phyloP scores from a whole-genome alignment of 2,888 invertebrate genomes.

The Idaea aversata region DNA sequence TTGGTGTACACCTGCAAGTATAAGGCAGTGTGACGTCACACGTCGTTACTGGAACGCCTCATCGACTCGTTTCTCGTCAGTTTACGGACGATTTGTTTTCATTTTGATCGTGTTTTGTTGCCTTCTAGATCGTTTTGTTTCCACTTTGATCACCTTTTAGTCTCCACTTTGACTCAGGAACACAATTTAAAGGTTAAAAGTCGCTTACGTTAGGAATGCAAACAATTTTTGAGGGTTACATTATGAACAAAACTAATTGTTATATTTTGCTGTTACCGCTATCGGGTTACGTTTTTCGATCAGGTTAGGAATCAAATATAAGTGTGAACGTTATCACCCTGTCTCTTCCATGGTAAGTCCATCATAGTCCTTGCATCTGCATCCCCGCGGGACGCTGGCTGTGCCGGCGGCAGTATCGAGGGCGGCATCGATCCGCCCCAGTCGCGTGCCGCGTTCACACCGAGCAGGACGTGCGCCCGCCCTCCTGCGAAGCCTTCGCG shows the following conservation, averaged over 20 bases:
- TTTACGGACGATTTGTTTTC: too few relatives aligned
- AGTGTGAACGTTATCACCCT: conserved; percentile 11
- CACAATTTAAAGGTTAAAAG: not conserved
- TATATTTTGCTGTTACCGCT: too few relatives aligned
- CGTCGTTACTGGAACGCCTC: too few relatives aligned
- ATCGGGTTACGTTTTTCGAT: not conserved
- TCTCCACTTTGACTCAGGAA: not conserved
- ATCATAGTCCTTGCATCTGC: conserved; percentile 62
- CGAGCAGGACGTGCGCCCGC: conserved; percentile 53
- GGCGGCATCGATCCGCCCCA: conserved; percentile 72
- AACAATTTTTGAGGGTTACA: too few relatives aligned
- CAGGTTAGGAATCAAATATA: conserved; percentile 15
- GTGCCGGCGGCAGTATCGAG: conserved; percentile 41
- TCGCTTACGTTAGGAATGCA: not conserved
- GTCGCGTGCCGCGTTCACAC: conserved; percentile 61
- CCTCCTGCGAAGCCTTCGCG: conserved; percentile 54
- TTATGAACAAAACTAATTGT: not conserved
- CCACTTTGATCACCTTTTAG: not conserved
- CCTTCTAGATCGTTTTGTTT: too few relatives aligned
- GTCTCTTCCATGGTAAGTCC: conserved; percentile 33
- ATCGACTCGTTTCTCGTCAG: too few relatives aligned
- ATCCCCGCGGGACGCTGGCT: conserved; percentile 71
- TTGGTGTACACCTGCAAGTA: too few relatives aligned
- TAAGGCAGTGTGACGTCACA: too few relatives aligned
- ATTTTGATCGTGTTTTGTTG: not conserved